phyloP scores from a whole-genome alignment of 1,140 invertebrate genomes.

The Spodoptera litura region DNA sequence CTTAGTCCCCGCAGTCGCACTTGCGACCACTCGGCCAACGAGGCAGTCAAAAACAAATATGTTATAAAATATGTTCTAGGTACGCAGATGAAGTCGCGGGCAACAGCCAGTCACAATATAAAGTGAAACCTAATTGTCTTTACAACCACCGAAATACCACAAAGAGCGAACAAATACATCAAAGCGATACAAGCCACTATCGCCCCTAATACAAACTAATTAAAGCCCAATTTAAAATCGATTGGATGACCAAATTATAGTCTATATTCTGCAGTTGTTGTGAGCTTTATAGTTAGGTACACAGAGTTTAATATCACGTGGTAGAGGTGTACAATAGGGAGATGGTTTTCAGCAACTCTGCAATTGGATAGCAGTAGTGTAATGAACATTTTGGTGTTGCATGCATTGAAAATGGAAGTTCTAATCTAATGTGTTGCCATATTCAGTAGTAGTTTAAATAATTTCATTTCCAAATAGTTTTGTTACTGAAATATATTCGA shows the following conservation, averaged over 20 bases:
- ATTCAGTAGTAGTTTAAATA: neutral
- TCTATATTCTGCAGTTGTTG: neutral
- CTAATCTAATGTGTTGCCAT: constrained; percentile 9
- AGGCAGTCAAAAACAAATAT: too few relatives aligned
- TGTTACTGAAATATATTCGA: too few relatives aligned
- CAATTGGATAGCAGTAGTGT: constrained; percentile 8
- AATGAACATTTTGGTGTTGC: constrained; percentile 9
- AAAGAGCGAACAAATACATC: constrained; percentile 4
- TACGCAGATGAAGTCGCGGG: too few relatives aligned
- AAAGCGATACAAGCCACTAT: constrained; percentile 1
- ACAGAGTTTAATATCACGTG: neutral
- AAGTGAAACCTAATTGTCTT: constrained; percentile 1
- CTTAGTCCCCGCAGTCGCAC: too few relatives aligned
- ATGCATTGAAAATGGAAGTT: constrained; percentile 21
- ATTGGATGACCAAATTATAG: neutral
- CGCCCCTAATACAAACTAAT: neutral
- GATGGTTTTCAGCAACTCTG: constrained; percentile 8
- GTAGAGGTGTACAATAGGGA: neutral
- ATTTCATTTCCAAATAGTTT: neutral
- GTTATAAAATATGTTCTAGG: too few relatives aligned
- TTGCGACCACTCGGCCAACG: too few relatives aligned
- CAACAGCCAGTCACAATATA: too few relatives aligned
- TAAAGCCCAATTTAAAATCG: neutral
- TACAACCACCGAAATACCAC: neutral
- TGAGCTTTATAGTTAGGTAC: neutral